Percentiles rank a stretch among this genome's conserved stretches.
phyloP scores from a whole-genome alignment of 2,113 vertebrate genomes.

The Cyprinodon variegatus region DNA sequence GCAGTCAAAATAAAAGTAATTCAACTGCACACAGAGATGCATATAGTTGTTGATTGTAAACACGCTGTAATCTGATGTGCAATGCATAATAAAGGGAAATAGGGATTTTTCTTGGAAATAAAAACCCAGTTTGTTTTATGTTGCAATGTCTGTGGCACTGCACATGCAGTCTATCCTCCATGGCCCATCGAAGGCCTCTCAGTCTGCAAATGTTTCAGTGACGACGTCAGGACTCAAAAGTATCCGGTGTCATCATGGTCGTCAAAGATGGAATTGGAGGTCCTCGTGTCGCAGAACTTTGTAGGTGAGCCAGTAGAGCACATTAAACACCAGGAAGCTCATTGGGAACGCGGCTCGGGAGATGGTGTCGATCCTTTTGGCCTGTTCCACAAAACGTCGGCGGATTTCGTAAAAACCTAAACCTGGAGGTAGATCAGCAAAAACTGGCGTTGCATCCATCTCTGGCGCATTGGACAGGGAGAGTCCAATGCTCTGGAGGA shows the following conservation, averaged over 20 bases:
- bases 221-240: constrained; percentile 20
- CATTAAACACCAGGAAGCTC: constrained; percentile 92
- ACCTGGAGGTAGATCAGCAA: constrained; percentile 77
- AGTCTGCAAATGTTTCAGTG: constrained; percentile 55
- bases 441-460: constrained; percentile 79
- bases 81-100: constrained; percentile 32
- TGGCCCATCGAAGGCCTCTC: constrained; percentile 35
- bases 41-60: constrained; percentile 13
- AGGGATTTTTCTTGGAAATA: constrained; percentile 50
- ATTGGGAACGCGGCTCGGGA: constrained; percentile 91
- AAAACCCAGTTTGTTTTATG: constrained; percentile 28
- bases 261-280: constrained; percentile 74
- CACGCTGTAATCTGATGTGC: constrained; percentile 28
- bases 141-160: constrained; percentile 26
- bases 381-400: constrained; percentile 83
- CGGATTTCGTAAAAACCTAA: constrained; percentile 79
- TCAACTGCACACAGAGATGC: constrained; percentile 12
- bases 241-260: background rate
- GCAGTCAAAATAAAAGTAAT: constrained; percentile 21
- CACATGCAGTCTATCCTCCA: constrained; percentile 55
- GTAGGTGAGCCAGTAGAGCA: constrained; percentile 95
- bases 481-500: constrained; percentile 84
- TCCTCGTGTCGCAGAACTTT: constrained; percentile 91
- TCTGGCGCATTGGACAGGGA: constrained; percentile 76
- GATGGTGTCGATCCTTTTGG: constrained; percentile 92